A percentile compares a stretch with the other conserved stretches of the same genome.
Evolutionary conservation across 2,113 vertebrate genomes (phyloP).

Genomic region (Campylomormyrus numenius): DNA sequence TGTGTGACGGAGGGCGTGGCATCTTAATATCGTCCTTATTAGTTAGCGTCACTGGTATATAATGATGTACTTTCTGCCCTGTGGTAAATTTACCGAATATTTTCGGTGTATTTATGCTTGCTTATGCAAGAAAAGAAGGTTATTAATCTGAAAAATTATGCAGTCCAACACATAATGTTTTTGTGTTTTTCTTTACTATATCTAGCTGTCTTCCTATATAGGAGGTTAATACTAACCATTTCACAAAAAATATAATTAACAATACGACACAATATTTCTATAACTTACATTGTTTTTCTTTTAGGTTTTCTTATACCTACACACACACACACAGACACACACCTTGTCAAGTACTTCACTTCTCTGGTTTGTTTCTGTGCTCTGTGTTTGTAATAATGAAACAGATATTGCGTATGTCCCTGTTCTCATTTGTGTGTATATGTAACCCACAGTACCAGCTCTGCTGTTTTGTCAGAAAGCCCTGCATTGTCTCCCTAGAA

Average conservation of each 20-base stretch:
- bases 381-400: not conserved
- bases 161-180: not conserved
- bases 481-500: slow-evolving; percentile 39
- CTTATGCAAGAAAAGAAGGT: not conserved
- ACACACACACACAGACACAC: not conserved
- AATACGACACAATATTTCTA: not conserved
- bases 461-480: not conserved
- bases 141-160: not conserved
- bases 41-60: not conserved
- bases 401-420: not conserved
- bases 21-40: not conserved
- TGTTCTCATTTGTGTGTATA: not conserved
- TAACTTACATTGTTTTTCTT: not conserved
- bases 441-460: not conserved
- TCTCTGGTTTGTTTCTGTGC: not conserved
- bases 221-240: not conserved
- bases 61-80: not conserved
- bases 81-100: not conserved
- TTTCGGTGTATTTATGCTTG: not conserved
- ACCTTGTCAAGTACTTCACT: not conserved
- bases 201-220: not conserved
- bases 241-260: not conserved
- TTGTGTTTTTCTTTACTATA: not conserved
- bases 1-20: not conserved
- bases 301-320: not conserved